Evolutionary conservation across 2,113 vertebrate genomes (phyloP), one percentile per base, ranked within the genome.

Genomic region (Lanius collurio): DNA sequence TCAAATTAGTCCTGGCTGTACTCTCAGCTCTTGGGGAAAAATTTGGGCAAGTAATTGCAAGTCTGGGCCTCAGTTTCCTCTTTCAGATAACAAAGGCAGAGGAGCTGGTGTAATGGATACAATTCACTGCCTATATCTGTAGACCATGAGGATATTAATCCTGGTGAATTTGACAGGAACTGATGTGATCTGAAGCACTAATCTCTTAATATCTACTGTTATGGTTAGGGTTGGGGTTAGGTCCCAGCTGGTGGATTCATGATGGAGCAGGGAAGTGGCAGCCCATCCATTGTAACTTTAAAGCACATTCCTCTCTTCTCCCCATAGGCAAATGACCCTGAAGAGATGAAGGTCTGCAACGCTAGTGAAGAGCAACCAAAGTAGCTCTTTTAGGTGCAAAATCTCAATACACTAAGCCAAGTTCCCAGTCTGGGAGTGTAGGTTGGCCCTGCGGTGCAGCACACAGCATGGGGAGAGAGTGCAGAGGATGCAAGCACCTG

Each of bases 401-500:
- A 57, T 16, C 47, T 52, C 20, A 1, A 5, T 3, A 6, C 28
- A 4, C 0, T 2, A 50, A 70, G 41, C 7, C 5, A 5, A 50
- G 16, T 19, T 62, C 12, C 31, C 26, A 5, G 52, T 30, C 7
- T 26, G 35, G 20, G 37, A 64, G 7, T 1, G n/a, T 47, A 62
- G 31, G 11, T 19, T 16, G 24, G 63, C 17, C 19, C n/a, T 13
- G 13, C 46, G 33, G 64, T 15, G 41, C 52, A 50, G 70, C 13
- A 14, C 49, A 27, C 30, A 71, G 69, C 28, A 41, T 5, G 4
- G 2, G 27, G 28, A 13, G 44, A 22, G 28, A 2, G 16, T 4
- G 59, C 5, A 78, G 50, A 60, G 64, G 76, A 18, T 39, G 53
- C 8, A 8, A 41, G 27, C 33, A 30, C 74, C 41, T 7, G 9